Evolutionary conservation across 2,888 invertebrate species (phyloP).

Genomic region (Drosophila melanosoma): DNA sequence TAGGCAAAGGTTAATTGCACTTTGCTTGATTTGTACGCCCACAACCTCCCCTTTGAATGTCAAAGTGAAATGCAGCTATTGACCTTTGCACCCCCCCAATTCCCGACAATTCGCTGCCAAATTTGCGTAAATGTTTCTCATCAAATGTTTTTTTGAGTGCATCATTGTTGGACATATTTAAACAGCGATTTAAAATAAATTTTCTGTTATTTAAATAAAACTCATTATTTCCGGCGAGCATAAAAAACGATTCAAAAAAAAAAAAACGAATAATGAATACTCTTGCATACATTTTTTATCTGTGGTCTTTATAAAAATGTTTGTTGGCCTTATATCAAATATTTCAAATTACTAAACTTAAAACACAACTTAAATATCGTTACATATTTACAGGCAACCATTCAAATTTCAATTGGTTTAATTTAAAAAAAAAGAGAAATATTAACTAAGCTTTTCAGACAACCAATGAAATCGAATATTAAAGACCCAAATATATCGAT

Average conservation of each 20-base stretch:
- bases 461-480: neutral
- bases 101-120: neutral
- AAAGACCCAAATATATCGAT: neutral
- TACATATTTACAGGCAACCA: neutral
- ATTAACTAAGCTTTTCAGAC: neutral
- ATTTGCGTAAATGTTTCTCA: constrained; percentile 34
- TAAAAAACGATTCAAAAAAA: neutral
- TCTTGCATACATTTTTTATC: neutral
- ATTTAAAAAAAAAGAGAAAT: neutral
- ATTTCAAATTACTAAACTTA: neutral
- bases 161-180: constrained; percentile 6
- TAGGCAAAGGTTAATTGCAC: constrained; percentile 77
- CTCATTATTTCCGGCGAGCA: constrained; percentile 6
- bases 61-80: constrained; percentile 64
- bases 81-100: constrained; percentile 25
- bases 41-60: constrained; percentile 57
- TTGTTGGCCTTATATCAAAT: neutral
- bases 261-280: neutral
- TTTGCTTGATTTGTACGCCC: constrained; percentile 13
- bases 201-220: constrained; percentile 46
- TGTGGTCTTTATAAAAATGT: neutral
- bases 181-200: constrained; percentile 27
- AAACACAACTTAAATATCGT: neutral
- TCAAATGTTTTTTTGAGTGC: constrained; percentile 43
- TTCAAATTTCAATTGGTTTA: neutral